Evolutionary conservation across 1,140 invertebrate species (phyloP).

Genomic region (Drosophila lowei): DNA sequence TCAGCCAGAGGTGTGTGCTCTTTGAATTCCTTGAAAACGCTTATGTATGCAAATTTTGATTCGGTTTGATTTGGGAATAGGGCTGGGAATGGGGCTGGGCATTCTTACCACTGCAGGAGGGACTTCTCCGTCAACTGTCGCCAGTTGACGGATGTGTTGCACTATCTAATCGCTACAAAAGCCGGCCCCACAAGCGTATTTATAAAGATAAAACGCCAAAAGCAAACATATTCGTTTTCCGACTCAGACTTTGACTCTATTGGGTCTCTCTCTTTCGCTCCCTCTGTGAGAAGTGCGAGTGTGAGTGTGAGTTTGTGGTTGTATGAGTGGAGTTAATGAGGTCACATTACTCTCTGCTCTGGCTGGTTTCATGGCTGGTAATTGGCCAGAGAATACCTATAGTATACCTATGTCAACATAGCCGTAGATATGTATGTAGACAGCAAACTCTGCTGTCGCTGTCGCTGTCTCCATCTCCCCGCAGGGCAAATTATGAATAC

Average conservation of each 20-base stretch:
- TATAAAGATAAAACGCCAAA: slow-evolving; percentile 49
- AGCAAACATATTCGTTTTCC: slow-evolving; percentile 49
- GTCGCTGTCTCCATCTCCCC: background rate
- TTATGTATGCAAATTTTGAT: slow-evolving; percentile 34
- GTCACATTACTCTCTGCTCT: slow-evolving; percentile 58
- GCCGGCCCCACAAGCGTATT: slow-evolving; percentile 50
- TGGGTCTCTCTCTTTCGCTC: background rate
- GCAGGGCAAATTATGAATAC: slow-evolving; percentile 59
- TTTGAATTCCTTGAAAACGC: slow-evolving; percentile 34
- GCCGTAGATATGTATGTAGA: background rate
- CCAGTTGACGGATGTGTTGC: slow-evolving; percentile 35
- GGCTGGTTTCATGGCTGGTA: slow-evolving; percentile 44
- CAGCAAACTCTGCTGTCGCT: slow-evolving; percentile 16
- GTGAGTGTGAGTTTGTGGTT: slow-evolving; percentile 2
- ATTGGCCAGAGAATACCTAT: slow-evolving; percentile 37
- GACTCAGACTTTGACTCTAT: slow-evolving; percentile 43
- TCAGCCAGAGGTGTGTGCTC: slow-evolving; percentile 35
- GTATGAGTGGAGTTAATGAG: slow-evolving; percentile 55
- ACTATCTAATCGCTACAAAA: slow-evolving; percentile 72
- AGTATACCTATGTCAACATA: background rate
- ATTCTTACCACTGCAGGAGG: slow-evolving; percentile 13
- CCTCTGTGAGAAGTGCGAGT: background rate
- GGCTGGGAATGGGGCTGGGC: slow-evolving; percentile 2
- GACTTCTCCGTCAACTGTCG: slow-evolving; percentile 52
- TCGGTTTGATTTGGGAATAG: slow-evolving; percentile 1